These are phyloP conservation scores for Maniola hyperantus DNA, from an alignment of 2,888 invertebrate genomes.

Conservation along the genomic window DNA sequence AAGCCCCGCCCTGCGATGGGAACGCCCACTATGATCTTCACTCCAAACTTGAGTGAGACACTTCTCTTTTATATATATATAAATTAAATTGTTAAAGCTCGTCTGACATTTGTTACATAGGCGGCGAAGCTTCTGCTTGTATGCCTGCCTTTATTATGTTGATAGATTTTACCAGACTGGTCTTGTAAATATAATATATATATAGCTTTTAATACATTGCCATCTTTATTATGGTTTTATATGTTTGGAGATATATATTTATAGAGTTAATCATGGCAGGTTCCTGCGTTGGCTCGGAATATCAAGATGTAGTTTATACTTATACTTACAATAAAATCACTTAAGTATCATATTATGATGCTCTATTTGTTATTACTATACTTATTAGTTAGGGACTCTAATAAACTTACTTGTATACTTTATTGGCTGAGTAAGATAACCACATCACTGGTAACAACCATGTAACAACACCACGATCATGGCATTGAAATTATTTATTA, in stretches of 20 bases:
- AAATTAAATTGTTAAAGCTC: slow-evolving; percentile 54
- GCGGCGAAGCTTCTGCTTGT: slow-evolving; percentile 17
- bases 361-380: too few relatives aligned
- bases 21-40: slow-evolving; percentile 74
- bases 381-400: too few relatives aligned
- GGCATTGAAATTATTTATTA: too few relatives aligned
- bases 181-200: neutral
- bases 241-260: neutral
- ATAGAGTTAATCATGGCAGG: neutral
- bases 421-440: too few relatives aligned
- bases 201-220: neutral
- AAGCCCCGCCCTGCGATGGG: slow-evolving; percentile 67
- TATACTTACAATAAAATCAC: neutral
- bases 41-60: slow-evolving; percentile 62
- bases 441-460: too few relatives aligned
- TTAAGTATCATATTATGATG: too few relatives aligned
- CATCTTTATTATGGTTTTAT: neutral
- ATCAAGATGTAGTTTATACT: neutral
- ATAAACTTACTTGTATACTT: too few relatives aligned
- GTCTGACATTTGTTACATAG: slow-evolving; percentile 33
- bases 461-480: too few relatives aligned
- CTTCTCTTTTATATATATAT: slow-evolving; percentile 65
- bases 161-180: neutral
- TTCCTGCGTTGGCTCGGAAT: neutral
- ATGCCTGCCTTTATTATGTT: neutral